phyloP scores from a whole-genome alignment of 2,888 invertebrate species.

The Drosophila fungiperda region DNA sequence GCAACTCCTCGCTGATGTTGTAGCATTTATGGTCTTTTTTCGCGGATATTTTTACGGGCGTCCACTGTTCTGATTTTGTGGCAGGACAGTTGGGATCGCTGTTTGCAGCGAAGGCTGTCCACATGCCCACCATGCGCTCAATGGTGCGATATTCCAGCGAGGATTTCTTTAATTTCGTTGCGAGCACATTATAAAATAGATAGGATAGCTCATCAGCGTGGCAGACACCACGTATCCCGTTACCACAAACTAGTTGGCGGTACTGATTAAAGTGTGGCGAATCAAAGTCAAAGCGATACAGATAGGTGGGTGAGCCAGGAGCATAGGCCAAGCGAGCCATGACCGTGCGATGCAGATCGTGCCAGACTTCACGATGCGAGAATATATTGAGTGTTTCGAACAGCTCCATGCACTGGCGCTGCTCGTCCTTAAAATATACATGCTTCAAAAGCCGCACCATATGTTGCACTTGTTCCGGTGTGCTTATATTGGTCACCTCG shows the following conservation, averaged over 20 bases:
- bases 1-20: slow-evolving; percentile 78
- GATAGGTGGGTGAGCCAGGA: slow-evolving; percentile 71
- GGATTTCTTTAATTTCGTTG: slow-evolving; percentile 61
- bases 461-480: slow-evolving; percentile 47
- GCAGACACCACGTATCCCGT: slow-evolving; percentile 73
- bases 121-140: slow-evolving; percentile 82
- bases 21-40: slow-evolving; percentile 66
- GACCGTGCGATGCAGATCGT: slow-evolving; percentile 77
- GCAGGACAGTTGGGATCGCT: slow-evolving; percentile 81
- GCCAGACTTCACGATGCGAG: slow-evolving; percentile 78
- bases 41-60: slow-evolving; percentile 41
- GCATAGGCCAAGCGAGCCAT: slow-evolving; percentile 73
- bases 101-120: slow-evolving; percentile 81
- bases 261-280: slow-evolving; percentile 83
- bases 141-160: slow-evolving; percentile 80
- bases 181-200: slow-evolving; percentile 76
- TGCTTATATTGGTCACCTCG: slow-evolving; percentile 64
- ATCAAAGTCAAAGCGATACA: slow-evolving; percentile 84
- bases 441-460: slow-evolving; percentile 64
- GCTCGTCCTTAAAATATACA: slow-evolving; percentile 66
- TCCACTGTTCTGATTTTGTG: slow-evolving; percentile 69
- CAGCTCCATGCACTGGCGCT: slow-evolving; percentile 53
- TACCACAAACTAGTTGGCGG: slow-evolving; percentile 77
- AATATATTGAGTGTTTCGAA: slow-evolving; percentile 58
- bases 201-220: slow-evolving; percentile 84